Evolutionary conservation across 2,888 invertebrate species (phyloP).

Genomic region (Aphodius granarius): DNA sequence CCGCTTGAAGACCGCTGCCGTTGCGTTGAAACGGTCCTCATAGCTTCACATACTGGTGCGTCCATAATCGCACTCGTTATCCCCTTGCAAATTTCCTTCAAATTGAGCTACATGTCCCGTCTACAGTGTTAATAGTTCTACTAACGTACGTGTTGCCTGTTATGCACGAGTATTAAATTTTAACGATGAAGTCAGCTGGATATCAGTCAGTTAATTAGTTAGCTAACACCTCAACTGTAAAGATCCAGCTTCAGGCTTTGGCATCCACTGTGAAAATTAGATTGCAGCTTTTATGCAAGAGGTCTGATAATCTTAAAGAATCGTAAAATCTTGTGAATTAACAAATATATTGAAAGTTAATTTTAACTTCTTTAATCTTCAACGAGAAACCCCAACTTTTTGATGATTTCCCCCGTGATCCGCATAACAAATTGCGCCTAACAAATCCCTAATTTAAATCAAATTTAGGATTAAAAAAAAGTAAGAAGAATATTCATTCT

Average conservation of each 20-base stretch:
- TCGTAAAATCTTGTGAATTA: no score
- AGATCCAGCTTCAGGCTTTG: not conserved
- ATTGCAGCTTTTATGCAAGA: no score
- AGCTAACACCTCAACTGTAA: not conserved
- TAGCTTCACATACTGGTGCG: constrained; percentile 4
- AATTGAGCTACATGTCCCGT: not conserved
- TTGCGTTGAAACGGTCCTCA: not conserved
- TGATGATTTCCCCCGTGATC: not conserved
- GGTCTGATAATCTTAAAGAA: no score
- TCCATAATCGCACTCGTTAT: constrained; percentile 15
- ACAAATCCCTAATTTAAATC: not conserved
- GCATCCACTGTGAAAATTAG: no score
- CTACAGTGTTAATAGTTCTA: constrained; percentile 5
- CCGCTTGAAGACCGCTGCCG: not conserved
- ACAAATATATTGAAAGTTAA: no score
- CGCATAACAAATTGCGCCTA: not conserved
- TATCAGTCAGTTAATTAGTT: not conserved
- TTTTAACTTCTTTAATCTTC: not conserved
- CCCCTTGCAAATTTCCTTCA: not conserved
- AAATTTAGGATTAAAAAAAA: not conserved
- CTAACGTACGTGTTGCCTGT: not conserved
- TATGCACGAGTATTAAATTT: not conserved
- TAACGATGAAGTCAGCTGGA: not conserved
- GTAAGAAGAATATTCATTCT: not conserved
- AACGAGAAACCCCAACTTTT: not conserved